Percentiles rank a stretch among this genome's conserved stretches.
Conservation (phyloP, 2,888 invertebrate genomes). For the Drosophila monieri region DNA sequence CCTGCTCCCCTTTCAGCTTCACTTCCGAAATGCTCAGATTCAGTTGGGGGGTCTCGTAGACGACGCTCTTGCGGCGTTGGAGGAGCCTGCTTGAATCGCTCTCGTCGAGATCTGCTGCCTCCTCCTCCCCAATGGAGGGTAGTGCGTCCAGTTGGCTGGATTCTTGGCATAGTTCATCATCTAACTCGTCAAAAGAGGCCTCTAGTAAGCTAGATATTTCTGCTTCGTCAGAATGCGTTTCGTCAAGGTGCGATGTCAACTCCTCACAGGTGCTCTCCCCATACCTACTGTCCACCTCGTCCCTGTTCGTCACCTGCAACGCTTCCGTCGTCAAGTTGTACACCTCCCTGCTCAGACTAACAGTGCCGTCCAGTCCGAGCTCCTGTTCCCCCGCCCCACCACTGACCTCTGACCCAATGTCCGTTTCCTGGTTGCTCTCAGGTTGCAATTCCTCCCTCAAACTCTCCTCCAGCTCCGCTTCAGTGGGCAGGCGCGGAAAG, state of each 20-base stretch:
- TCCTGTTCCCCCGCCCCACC: slow-evolving; percentile 9
- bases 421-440: background rate
- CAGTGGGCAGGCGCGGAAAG: slow-evolving; percentile 76
- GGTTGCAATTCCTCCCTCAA: slow-evolving; percentile 57
- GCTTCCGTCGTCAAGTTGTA: slow-evolving; percentile 48
- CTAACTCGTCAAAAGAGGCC: slow-evolving; percentile 12
- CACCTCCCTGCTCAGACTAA: slow-evolving; percentile 49
- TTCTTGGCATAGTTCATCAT: slow-evolving; percentile 5
- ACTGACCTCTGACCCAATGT: background rate
- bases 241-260: slow-evolving; percentile 24
- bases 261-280: slow-evolving; percentile 28
- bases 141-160: too few species aligned
- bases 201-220: slow-evolving; percentile 14
- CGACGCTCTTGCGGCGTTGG: slow-evolving; percentile 62
- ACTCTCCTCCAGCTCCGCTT: slow-evolving; percentile 73
- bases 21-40: slow-evolving; percentile 78
- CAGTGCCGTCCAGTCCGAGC: slow-evolving; percentile 42
- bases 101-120: slow-evolving; percentile 22
- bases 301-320: slow-evolving; percentile 3
- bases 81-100: slow-evolving; percentile 20
- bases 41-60: slow-evolving; percentile 79
- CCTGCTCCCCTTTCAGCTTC: slow-evolving; percentile 61
- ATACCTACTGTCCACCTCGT: background rate
- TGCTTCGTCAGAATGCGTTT: slow-evolving; percentile 2
- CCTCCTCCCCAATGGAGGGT: slow-evolving; percentile 1